phyloP scores from a whole-genome alignment of 2,113 vertebrate species.

The Microtus montanus region DNA sequence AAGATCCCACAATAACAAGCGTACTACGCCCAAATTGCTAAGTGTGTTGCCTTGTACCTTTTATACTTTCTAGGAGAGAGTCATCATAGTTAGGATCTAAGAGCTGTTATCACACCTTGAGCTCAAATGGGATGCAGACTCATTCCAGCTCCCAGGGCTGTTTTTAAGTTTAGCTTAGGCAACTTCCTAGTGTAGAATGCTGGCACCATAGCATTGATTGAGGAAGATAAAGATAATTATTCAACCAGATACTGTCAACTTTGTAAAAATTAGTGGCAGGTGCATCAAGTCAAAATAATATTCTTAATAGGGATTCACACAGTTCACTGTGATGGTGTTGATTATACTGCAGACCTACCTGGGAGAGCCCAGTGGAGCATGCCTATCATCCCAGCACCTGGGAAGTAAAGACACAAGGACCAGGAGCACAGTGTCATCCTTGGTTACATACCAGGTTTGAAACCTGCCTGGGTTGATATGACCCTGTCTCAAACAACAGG shows the following conservation, averaged over 20 bases:
- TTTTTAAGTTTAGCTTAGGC: conserved; percentile 24
- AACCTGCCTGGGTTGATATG: background rate
- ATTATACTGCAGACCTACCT: background rate
- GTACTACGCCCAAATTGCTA: background rate
- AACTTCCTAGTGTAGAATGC: background rate
- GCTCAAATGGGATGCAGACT: background rate
- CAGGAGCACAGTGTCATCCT: background rate
- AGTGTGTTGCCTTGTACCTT: background rate
- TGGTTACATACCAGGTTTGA: background rate
- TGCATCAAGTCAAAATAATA: background rate
- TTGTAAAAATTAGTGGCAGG: background rate
- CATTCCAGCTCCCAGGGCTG: background rate
- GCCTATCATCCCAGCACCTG: background rate
- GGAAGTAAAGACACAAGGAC: background rate
- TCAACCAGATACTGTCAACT: background rate
- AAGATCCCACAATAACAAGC: background rate
- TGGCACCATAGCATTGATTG: conserved; percentile 4
- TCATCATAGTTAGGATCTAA: background rate
- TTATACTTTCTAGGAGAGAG: background rate
- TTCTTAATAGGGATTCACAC: background rate
- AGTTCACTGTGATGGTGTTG: background rate
- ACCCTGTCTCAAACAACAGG: background rate
- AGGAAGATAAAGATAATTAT: conserved; percentile 20
- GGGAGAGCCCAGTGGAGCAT: background rate
- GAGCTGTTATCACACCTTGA: background rate